Base-by-base conservation (phyloP, 2,888 invertebrate genomes). In the Ryuthela nishihirai region DNA sequence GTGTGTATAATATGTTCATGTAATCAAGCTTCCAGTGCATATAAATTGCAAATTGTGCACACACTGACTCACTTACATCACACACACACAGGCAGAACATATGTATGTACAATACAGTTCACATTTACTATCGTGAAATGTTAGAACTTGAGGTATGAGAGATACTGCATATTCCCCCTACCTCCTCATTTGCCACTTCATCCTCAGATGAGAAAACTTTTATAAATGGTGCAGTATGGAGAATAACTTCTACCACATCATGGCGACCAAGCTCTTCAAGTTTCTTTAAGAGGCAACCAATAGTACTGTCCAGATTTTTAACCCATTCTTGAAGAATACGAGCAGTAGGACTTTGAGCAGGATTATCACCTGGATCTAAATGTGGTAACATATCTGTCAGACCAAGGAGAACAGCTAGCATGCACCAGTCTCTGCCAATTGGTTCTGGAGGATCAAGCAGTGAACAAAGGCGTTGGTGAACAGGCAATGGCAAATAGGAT, bases 221-320 rank as follows among this genome's bases (percentile, higher is more conserved):
- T 49, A 75, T 79, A 40, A 80, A 71, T 15, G 81, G 80, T 24
- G 79, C 77, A 15, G 79, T 78, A 38, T 79, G 76, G 62, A 81
- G 74, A 18, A 83, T 74, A 17, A 80, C 76, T 60, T 81, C 79
- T 2, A 80, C 79, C 0, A 79, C 82, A 71, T 83, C 83, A 40
- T 75, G 72, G 38, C 84, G 76, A 45, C 81, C 82, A 65, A 84
- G 74, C 64, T 81, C 81, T 64, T 76, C 74, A 66, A 84, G 75
- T 68, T 79, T 81, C 39, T 74, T 69, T 45, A 83, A 76, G 43
- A 84, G 74, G 41, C 76, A 75, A 38, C 82, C 81, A 29, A 80
- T 73, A 0, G 77, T 76, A 41, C 67, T 68, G 23, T 68, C 64
- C 2, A 74, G 71, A 40, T 73, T 71, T 20, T 73, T 70, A 4